These are phyloP conservation scores for Colaptes auratus DNA, from an alignment of 2,113 vertebrate genomes.

Conservation along the genomic window DNA sequence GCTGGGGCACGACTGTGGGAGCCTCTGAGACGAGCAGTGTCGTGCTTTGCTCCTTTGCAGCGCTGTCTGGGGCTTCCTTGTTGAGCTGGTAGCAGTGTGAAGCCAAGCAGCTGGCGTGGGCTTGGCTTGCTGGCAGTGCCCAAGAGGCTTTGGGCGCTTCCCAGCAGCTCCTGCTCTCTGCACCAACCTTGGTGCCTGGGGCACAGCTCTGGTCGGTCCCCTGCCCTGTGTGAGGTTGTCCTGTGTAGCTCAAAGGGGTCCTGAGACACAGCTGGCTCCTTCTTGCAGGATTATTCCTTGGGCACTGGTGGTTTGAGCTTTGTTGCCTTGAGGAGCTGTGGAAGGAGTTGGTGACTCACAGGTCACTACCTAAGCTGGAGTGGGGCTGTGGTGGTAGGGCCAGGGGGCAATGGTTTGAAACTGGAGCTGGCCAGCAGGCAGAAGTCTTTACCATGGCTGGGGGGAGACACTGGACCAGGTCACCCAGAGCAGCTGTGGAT, in stretches of 20 bases:
- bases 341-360: background rate
- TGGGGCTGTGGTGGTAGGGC: too few species aligned
- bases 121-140: background rate
- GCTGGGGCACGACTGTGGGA: background rate
- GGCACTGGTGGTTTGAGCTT: background rate
- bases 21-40: background rate
- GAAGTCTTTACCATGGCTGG: too few species aligned
- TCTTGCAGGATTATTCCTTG: background rate
- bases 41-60: background rate
- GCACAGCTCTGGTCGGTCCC: fast-evolving
- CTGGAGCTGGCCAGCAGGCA: too few species aligned
- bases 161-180: background rate
- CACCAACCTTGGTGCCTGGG: background rate
- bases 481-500: too few species aligned
- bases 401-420: too few species aligned
- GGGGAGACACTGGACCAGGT: too few species aligned
- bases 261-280: background rate
- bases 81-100: background rate
- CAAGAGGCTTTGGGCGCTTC: background rate
- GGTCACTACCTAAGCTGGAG: too few species aligned
- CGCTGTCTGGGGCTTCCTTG: background rate
- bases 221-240: background rate
- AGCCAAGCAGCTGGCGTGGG: background rate
- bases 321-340: background rate
- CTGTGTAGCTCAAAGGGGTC: background rate